phyloP scores from a whole-genome alignment of 2,888 invertebrate species.

The Marronus borbonicus region DNA sequence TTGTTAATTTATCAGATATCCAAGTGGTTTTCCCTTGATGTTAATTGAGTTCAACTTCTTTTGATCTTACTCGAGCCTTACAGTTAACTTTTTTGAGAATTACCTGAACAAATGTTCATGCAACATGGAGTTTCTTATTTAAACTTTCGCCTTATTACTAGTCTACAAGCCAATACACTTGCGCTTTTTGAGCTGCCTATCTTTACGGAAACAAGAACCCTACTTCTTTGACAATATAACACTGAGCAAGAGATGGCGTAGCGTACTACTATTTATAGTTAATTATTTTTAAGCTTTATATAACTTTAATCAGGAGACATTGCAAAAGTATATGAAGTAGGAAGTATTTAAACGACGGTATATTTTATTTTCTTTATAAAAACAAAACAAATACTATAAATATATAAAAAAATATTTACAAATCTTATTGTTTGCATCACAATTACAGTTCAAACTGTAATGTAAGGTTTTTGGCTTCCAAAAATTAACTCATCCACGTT shows the following conservation, averaged over 20 bases:
- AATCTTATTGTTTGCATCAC: neutral
- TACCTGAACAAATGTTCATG: neutral
- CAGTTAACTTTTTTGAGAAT: too few relatives aligned
- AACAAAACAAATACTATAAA: neutral
- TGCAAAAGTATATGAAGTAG: neutral
- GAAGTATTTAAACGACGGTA: neutral
- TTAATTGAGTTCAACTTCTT: too few relatives aligned
- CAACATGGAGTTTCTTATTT: neutral
- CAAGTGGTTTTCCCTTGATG: too few relatives aligned
- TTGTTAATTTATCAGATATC: too few relatives aligned
- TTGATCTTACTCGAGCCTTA: too few relatives aligned
- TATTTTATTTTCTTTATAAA: neutral
- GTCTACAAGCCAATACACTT: neutral
- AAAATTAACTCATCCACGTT: slow-evolving; percentile 33
- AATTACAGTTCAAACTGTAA: neutral
- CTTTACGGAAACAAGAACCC: neutral
- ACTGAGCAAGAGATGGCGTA: neutral
- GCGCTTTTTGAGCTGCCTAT: neutral
- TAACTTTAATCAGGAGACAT: neutral
- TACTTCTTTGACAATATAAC: neutral
- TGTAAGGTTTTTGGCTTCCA: slow-evolving; percentile 35
- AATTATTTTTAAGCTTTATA: too few relatives aligned
- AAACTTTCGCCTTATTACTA: neutral
- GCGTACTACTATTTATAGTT: too few relatives aligned
- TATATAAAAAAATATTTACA: slow-evolving; percentile 9